Conservation (phyloP, 2,888 invertebrate species). For the Tribolium freemani region DNA sequence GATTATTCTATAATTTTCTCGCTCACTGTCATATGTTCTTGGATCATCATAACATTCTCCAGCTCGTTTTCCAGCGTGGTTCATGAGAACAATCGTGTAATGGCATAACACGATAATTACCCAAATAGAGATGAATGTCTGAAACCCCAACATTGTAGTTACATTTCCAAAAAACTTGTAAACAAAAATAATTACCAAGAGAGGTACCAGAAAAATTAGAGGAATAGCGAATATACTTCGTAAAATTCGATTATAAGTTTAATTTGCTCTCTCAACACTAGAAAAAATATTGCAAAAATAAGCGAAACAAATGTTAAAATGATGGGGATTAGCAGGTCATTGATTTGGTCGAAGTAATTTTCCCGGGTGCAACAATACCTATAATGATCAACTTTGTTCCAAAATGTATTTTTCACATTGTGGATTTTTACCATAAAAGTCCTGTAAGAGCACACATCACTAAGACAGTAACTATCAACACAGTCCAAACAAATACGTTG, state of each 20-base stretch:
- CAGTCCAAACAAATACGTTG: conserved; percentile 10
- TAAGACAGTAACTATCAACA: conserved; percentile 8
- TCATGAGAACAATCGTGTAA: conserved; percentile 1
- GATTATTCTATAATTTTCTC: too few species aligned
- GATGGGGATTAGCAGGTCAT: background rate
- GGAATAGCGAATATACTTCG: conserved; percentile 28
- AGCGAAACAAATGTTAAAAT: conserved; percentile 8
- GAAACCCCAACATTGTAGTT: background rate
- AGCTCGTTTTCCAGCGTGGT: too few species aligned
- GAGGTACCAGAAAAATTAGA: conserved; percentile 10
- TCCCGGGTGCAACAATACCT: conserved; percentile 13
- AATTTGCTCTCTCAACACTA: background rate
- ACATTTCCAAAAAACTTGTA: background rate
- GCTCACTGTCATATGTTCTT: too few species aligned
- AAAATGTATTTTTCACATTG: background rate
- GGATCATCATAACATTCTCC: too few species aligned
- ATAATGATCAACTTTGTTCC: background rate
- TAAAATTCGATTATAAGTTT: conserved; percentile 14
- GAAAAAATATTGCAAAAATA: background rate
- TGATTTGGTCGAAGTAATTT: background rate
- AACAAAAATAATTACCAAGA: conserved; percentile 3
- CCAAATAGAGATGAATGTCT: conserved; percentile 5
- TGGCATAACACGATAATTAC: conserved; percentile 8
- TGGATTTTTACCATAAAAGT: conserved; percentile 15
- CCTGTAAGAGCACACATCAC: conserved; percentile 5